A percentile compares a stretch with the other conserved stretches of the same genome.
Evolutionary conservation across 2,797 vertebrate species (phyloP).

Genomic region (Borostomias antarcticus): DNA sequence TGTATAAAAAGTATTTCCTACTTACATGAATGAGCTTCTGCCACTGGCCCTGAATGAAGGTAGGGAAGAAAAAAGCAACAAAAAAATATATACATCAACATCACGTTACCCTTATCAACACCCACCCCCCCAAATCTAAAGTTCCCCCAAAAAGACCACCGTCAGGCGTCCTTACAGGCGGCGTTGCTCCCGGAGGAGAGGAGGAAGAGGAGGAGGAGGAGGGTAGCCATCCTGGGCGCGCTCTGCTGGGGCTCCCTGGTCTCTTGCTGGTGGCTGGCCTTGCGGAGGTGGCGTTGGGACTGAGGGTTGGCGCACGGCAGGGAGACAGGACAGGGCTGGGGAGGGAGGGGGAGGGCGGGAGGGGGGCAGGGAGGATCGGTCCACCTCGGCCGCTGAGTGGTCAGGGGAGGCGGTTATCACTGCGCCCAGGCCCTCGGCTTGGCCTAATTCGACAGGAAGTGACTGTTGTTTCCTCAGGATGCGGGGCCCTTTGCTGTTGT

Average conservation of each 20-base stretch:
- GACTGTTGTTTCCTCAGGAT: constrained; percentile 83
- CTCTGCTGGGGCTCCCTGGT: background rate
- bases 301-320: background rate
- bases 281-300: background rate
- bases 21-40: constrained; percentile 49
- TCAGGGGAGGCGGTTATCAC: constrained; percentile 62
- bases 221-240: constrained; percentile 56
- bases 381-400: constrained; percentile 48
- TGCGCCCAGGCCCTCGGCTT: constrained; percentile 50
- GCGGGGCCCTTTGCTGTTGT: constrained; percentile 60
- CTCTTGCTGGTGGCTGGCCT: background rate
- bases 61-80: constrained; percentile 30
- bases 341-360: constrained; percentile 20
- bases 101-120: constrained; percentile 48
- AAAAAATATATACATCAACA: constrained; percentile 33
- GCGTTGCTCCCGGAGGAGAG: constrained; percentile 49
- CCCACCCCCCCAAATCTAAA: constrained; percentile 27
- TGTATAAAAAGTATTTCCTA: constrained; percentile 11
- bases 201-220: constrained; percentile 48
- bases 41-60: constrained; percentile 31
- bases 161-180: constrained; percentile 67
- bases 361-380: constrained; percentile 49
- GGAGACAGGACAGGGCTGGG: constrained; percentile 25
- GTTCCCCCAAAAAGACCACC: background rate
- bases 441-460: constrained; percentile 78